phyloP scores from a whole-genome alignment of 2,888 invertebrate genomes.

The Imbricaverruca yamaguchii region DNA sequence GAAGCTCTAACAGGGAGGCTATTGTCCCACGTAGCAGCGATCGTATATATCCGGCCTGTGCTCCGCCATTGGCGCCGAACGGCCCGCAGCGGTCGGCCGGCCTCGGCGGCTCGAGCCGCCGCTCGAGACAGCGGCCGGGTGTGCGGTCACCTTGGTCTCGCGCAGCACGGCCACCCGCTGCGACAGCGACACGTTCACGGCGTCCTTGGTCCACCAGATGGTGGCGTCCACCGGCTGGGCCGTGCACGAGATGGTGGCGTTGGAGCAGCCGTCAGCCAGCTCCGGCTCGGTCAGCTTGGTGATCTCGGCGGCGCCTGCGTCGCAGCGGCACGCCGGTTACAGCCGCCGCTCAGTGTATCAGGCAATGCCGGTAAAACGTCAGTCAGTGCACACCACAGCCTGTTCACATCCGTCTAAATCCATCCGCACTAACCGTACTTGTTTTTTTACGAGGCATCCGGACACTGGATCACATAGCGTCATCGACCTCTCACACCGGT shows the following conservation, averaged over 20 bases:
- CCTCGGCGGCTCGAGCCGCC: too few species aligned
- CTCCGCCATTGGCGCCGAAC: too few species aligned
- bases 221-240: slow-evolving; percentile 1
- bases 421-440: too few species aligned
- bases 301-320: neutral
- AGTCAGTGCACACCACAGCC: too few species aligned
- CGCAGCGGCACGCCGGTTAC: neutral
- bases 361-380: neutral
- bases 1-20: too few species aligned
- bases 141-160: slow-evolving; percentile 1
- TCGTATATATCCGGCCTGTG: too few species aligned
- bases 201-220: neutral
- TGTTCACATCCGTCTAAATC: too few species aligned
- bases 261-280: neutral
- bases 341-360: neutral
- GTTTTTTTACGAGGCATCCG: too few species aligned
- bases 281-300: neutral
- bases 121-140: neutral
- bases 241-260: neutral
- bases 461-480: too few species aligned
- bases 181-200: neutral
- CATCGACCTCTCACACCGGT: too few species aligned
- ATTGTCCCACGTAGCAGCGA: too few species aligned
- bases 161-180: neutral
- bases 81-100: too few species aligned